Evolutionary conservation across 2,113 vertebrate genomes (phyloP), one percentile per base, ranked within the genome.

Genomic region (Phrynosoma platyrhinos): DNA sequence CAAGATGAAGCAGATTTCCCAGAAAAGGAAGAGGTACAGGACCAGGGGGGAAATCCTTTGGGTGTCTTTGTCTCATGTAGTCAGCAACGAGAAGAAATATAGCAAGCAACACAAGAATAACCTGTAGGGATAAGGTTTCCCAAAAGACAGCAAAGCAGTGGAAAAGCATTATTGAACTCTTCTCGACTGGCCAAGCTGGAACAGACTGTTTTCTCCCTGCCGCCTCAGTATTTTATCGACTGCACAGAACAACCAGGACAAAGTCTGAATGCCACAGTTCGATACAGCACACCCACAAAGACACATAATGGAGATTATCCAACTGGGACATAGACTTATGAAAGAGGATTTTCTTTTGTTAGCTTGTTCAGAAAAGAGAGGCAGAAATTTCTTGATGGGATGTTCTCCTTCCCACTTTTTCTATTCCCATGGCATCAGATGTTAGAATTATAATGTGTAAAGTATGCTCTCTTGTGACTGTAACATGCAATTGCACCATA

Each of bases 401-500:
- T 47, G 5, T 47, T 47, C 47, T 47, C 42, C 42, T 6, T 47
- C 47, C 47, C 47, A 47, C 47, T 47, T 47, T 47, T 47, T 47
- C 47, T 8, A 89, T 58, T 81, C 55, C 66, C 53, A 0, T 5
- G 0, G 81, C 0, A 40, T 3, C 27, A 0, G 0, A 13, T 83
- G 52, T 87, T 55, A 58, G 14, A 36, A 82, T 87, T 94, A 88
- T 0, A 88, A 86, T 86, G 87, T 86, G 93, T 89, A 75, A 83
- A 94, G 91, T 66, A 76, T 94, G 92, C 95, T 92, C 93, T 86
- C 94, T n/a, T 93, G 95, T 87, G 94, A 93, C 91, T 64, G 1
- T 77, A 89, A 91, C n/a, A 75, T 87, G 92, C 74, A 94, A 94
- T 82, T 95, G 89, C 92, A 94, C 53, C n/a, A 5, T 0, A 62